Conservation (phyloP, 2,888 invertebrate species). For the Pandemis corylana region DNA sequence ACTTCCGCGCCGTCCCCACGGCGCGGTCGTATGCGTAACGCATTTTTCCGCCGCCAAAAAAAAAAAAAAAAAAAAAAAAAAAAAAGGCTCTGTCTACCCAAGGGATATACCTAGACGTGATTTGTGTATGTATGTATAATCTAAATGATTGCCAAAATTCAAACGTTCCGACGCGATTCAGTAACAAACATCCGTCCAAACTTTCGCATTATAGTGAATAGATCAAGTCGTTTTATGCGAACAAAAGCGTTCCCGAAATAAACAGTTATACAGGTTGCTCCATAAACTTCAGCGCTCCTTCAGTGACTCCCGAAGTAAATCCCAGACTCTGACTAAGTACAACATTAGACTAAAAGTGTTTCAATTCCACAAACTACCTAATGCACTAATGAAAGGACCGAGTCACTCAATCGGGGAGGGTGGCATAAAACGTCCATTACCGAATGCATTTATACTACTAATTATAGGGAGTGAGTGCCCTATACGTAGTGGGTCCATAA, state of each 20-base stretch:
- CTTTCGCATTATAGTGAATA: too few species aligned
- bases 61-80: too few species aligned
- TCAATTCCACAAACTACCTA: constrained; percentile 43
- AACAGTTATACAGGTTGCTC: not conserved
- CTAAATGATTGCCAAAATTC: too few species aligned
- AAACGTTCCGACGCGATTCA: too few species aligned
- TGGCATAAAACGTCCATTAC: constrained; percentile 66
- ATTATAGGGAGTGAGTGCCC: constrained; percentile 61
- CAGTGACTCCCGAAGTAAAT: not conserved
- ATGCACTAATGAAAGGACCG: constrained; percentile 54
- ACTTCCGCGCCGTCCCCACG: too few species aligned
- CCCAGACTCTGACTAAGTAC: constrained; percentile 11
- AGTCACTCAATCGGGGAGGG: constrained; percentile 54
- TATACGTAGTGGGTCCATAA: constrained; percentile 7
- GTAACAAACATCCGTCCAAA: too few species aligned
- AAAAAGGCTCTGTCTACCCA: too few species aligned
- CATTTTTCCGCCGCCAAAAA: too few species aligned
- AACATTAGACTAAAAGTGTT: constrained; percentile 29
- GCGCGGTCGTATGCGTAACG: too few species aligned
- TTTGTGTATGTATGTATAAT: too few species aligned
- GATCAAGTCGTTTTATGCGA: too few species aligned
- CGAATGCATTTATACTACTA: constrained; percentile 72
- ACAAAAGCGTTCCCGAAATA: not conserved
- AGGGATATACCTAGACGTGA: too few species aligned
- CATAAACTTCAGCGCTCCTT: not conserved